phyloP scores from a whole-genome alignment of 2,113 vertebrate species.

The Tylochromis polylepis region DNA sequence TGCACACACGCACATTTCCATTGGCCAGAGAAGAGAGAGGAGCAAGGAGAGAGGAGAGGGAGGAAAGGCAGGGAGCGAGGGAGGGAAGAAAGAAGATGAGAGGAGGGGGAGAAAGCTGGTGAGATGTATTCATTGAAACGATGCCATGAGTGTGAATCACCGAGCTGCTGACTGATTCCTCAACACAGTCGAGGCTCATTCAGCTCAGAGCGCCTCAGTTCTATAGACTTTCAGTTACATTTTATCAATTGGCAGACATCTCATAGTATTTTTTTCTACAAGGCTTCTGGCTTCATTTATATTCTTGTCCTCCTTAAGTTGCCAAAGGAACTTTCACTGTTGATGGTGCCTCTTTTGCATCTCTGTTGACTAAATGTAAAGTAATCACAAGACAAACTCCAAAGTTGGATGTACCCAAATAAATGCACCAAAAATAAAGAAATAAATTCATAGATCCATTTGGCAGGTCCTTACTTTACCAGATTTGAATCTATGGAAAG shows the following conservation, averaged over 20 bases:
- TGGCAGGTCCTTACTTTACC: background rate
- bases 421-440: no score
- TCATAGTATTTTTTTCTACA: background rate
- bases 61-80: background rate
- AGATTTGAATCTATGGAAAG: background rate
- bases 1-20: slow-evolving; percentile 73
- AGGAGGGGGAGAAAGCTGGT: background rate
- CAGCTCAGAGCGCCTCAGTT: background rate
- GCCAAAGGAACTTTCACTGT: background rate
- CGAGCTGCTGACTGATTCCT: slow-evolving; percentile 4
- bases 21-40: slow-evolving; percentile 47
- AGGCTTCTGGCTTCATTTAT: background rate
- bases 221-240: background rate
- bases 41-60: slow-evolving; percentile 5
- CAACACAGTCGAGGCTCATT: background rate
- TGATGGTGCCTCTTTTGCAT: background rate
- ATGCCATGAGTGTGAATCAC: slow-evolving; percentile 41
- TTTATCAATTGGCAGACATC: background rate
- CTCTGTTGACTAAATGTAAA: background rate
- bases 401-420: background rate
- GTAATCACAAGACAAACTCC: background rate
- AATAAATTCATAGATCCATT: background rate
- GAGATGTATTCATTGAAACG: slow-evolving; percentile 30
- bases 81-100: background rate
- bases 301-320: background rate